Evolutionary conservation across 2,113 vertebrate species (phyloP).

Genomic region (Myotis yumanensis): DNA sequence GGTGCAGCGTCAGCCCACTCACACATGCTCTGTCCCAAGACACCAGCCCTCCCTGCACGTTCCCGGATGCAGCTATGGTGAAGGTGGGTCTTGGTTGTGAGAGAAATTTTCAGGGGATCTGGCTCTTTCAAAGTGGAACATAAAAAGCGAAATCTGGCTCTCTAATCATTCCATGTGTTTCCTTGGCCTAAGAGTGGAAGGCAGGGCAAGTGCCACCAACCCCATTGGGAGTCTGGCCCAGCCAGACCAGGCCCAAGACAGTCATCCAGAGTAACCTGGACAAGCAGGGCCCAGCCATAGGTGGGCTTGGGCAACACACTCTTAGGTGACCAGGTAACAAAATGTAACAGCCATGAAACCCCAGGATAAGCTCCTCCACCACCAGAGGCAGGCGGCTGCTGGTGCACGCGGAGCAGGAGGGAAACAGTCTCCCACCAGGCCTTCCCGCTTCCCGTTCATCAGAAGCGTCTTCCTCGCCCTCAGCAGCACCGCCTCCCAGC

Average conservation of each 20-base stretch:
- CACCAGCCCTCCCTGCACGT: background rate
- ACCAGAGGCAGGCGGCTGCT: background rate
- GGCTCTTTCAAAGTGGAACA: background rate
- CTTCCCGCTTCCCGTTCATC: background rate
- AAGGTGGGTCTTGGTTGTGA: background rate
- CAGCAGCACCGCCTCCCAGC: too few species aligned
- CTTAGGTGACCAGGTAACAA: background rate
- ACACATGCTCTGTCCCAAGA: background rate
- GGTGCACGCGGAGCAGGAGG: background rate
- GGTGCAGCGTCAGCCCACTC: rapidly evolving
- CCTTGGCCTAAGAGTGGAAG: background rate
- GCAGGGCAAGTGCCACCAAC: too few species aligned
- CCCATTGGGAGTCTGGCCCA: too few species aligned
- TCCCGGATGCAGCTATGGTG: rapidly evolving
- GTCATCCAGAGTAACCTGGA: background rate
- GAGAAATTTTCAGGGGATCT: background rate
- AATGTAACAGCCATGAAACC: background rate
- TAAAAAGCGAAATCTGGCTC: background rate
- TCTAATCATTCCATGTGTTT: background rate
- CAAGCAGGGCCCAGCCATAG: background rate
- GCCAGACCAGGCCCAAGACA: background rate
- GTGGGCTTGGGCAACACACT: background rate
- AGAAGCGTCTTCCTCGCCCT: background rate
- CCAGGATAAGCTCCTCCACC: background rate
- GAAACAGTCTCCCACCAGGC: background rate